Percentiles rank a stretch among this genome's conserved stretches.
phyloP scores from a whole-genome alignment of 2,888 invertebrate species.

The Drosophila dives region DNA sequence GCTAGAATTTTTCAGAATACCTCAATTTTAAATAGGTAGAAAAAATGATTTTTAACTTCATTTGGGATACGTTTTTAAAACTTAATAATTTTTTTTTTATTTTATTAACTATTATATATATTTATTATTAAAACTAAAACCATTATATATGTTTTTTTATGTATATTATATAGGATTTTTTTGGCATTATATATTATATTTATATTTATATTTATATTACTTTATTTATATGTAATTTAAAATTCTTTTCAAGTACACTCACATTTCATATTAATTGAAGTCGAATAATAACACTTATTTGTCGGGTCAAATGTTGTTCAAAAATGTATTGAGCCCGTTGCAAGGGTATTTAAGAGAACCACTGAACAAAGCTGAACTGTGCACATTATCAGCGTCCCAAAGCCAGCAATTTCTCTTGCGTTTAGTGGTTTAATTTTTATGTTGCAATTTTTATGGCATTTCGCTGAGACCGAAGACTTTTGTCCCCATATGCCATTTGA shows the following conservation, averaged over 20 bases:
- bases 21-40: background rate
- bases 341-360: background rate
- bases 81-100: too few relatives aligned
- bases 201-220: background rate
- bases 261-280: background rate
- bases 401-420: conserved; percentile 62
- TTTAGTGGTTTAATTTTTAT: conserved; percentile 79
- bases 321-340: too few relatives aligned
- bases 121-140: background rate
- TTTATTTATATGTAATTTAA: background rate
- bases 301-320: background rate
- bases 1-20: background rate
- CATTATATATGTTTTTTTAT: background rate
- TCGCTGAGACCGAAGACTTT: conserved; percentile 35
- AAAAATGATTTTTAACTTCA: background rate
- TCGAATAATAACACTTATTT: background rate
- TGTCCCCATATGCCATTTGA: conserved; percentile 32
- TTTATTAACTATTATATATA: too few relatives aligned
- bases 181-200: background rate
- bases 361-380: conserved; percentile 26
- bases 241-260: background rate
- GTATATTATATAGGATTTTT: background rate
- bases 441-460: conserved; percentile 71
- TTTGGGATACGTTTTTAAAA: background rate
- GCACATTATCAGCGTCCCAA: conserved; percentile 41